phyloP scores from a whole-genome alignment of 2,113 vertebrate genomes.

The Protobothrops mucrosquamatus region DNA sequence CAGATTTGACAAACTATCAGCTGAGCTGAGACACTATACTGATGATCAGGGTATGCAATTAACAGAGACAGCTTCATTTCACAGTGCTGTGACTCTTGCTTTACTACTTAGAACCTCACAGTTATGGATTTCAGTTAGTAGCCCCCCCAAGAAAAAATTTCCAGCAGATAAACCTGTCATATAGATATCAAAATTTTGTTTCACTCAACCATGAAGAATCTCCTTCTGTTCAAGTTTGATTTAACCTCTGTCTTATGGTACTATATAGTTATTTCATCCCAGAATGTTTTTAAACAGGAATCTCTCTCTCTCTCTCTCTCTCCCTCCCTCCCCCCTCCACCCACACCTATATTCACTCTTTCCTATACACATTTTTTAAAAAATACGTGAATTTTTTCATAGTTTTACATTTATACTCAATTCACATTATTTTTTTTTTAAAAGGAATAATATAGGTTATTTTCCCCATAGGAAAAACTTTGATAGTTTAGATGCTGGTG shows the following conservation, averaged over 20 bases:
- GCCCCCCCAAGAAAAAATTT: slow-evolving; percentile 43
- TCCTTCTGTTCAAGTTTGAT: slow-evolving; percentile 26
- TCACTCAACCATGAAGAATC: slow-evolving; percentile 13
- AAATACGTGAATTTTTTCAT: not conserved
- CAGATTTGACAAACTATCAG: slow-evolving; percentile 78
- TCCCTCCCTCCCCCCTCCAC: not conserved
- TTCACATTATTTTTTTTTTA: not conserved
- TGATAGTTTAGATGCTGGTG: not conserved
- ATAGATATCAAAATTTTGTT: slow-evolving; percentile 31
- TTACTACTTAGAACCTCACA: slow-evolving; percentile 48
- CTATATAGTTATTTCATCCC: not conserved
- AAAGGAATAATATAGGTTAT: not conserved
- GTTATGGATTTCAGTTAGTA: slow-evolving; percentile 42
- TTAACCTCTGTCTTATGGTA: not conserved
- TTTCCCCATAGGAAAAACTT: not conserved
- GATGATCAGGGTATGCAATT: slow-evolving; percentile 65
- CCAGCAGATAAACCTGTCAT: slow-evolving; percentile 45
- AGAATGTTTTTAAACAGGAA: not conserved
- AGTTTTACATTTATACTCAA: not conserved
- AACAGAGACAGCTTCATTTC: slow-evolving; percentile 67
- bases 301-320: not conserved
- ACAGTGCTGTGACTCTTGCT: slow-evolving; percentile 49
- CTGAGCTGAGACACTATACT: slow-evolving; percentile 46
- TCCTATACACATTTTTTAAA: slow-evolving; percentile 9
- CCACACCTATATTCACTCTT: not conserved